Conservation (phyloP, 2,888 invertebrate genomes). For the Pachydiplax longipennis region DNA sequence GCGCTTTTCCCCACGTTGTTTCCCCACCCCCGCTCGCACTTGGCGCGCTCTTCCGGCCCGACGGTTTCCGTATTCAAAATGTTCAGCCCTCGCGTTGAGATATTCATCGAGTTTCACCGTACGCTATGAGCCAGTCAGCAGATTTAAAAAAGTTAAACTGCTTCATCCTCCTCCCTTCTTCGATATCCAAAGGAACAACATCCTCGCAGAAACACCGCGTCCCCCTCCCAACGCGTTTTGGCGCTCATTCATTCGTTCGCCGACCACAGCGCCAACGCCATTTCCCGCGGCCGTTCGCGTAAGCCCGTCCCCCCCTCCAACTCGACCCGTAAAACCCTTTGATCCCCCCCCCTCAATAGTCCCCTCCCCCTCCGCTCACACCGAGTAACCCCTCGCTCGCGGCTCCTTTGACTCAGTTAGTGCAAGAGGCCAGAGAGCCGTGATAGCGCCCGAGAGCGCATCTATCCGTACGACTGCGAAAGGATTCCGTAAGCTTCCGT, state of each 20-base stretch:
- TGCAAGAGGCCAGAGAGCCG: background rate
- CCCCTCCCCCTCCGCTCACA: background rate
- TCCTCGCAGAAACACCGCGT: background rate
- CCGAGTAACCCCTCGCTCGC: background rate
- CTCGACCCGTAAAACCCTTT: background rate
- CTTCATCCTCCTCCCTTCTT: background rate
- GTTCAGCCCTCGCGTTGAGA: background rate
- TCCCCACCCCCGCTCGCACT: background rate
- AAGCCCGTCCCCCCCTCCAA: background rate
- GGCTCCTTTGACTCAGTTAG: constrained; percentile 34
- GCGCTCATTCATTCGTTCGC: constrained; percentile 12
- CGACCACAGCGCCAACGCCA: background rate
- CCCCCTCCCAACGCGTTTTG: background rate
- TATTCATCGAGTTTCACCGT: background rate
- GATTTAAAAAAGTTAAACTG: background rate
- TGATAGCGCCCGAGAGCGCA: background rate
- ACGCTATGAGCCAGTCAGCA: background rate
- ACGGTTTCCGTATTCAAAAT: background rate
- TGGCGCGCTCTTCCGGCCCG: background rate
- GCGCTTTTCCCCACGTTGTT: background rate
- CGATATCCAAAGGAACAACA: background rate
- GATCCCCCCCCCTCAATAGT: background rate
- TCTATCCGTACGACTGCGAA: background rate
- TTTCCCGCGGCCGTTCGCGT: constrained; percentile 25
- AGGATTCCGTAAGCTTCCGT: background rate